phyloP scores from a whole-genome alignment of 2,888 invertebrate species.

The Dynastes hyllus region DNA sequence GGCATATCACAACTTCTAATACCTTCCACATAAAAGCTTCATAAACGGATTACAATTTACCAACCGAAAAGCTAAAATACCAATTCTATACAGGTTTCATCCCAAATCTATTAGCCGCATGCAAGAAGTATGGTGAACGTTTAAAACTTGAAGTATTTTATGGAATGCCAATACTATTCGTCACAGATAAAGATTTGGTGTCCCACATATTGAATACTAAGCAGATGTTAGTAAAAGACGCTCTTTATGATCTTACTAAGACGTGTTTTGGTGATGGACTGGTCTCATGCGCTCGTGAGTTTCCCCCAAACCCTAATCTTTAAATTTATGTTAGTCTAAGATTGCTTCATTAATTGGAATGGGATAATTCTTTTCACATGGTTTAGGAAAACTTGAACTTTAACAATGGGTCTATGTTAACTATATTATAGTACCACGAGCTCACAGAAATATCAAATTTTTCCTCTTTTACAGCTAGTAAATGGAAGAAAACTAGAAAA shows the following conservation, averaged over 20 bases:
- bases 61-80: no score
- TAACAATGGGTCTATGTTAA: no score
- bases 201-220: conserved; percentile 55
- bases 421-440: no score
- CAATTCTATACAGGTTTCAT: background rate
- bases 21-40: no score
- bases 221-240: conserved; percentile 59
- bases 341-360: conserved; percentile 69
- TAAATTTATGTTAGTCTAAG: background rate
- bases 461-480: conserved; percentile 63
- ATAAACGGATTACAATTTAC: no score
- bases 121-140: background rate
- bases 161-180: conserved; percentile 6
- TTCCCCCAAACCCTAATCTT: background rate
- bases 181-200: conserved; percentile 23
- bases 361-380: conserved; percentile 64
- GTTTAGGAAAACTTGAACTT: no score
- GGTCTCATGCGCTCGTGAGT: conserved; percentile 59
- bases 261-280: conserved; percentile 61
- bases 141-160: conserved; percentile 15
- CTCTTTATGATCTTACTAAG: conserved; percentile 58
- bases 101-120: background rate
- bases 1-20: background rate
- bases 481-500: conserved; percentile 80
- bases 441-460: no score